phyloP scores from a whole-genome alignment of 2,797 vertebrate genomes.

The Clarias pachynema region DNA sequence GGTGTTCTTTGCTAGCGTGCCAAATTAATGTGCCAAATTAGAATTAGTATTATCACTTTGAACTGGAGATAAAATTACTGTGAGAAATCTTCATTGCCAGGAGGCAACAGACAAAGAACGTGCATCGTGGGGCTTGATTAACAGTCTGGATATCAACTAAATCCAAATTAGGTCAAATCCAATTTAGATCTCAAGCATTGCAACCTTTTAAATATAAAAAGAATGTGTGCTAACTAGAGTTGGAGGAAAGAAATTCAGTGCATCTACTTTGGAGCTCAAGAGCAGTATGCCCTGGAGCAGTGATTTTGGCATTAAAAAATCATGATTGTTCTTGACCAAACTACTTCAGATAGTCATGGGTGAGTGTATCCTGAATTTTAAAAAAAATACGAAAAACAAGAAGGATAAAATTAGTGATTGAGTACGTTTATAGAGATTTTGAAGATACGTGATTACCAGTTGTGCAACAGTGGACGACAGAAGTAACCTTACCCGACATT shows the following conservation, averaged over 20 bases:
- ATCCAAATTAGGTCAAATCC: conserved; percentile 1
- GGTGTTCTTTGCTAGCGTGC: conserved; percentile 6
- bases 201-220: neutral
- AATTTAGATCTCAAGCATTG: neutral
- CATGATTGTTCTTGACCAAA: neutral
- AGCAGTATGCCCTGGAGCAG: neutral
- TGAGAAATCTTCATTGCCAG: neutral
- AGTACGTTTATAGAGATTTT: no score
- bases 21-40: conserved; percentile 8
- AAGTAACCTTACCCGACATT: no score
- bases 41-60: neutral
- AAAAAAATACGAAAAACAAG: neutral
- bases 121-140: neutral
- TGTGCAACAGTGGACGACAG: no score
- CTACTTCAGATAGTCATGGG: neutral
- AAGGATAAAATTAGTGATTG: neutral
- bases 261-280: neutral
- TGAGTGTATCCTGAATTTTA: neutral
- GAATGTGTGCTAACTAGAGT: neutral
- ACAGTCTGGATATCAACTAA: neutral
- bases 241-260: neutral
- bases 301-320: neutral
- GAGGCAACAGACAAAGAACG: neutral
- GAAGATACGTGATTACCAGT: no score
- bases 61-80: neutral